Percentiles rank a stretch among this genome's conserved stretches.
These are phyloP conservation scores for Mechanitis mazaeus DNA, from an alignment of 2,888 invertebrate genomes.

Conservation along the genomic window DNA sequence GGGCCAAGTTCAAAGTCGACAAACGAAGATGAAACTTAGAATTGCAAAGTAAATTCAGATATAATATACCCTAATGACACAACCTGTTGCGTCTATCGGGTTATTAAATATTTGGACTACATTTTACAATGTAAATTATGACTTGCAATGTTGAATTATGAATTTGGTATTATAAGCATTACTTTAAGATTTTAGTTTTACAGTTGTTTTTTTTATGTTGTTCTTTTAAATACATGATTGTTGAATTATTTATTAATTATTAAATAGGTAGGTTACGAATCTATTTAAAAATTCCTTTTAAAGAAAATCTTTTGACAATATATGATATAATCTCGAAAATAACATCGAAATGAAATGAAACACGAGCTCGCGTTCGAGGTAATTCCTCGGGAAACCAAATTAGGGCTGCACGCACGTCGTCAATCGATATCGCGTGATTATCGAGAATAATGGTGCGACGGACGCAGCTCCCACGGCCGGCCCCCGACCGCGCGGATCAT, in stretches of 20 bases:
- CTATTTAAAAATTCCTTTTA: no score
- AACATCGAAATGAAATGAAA: no score
- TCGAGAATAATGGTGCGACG: conserved; percentile 55
- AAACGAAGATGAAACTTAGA: conserved; percentile 8
- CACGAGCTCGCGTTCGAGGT: conserved; percentile 9
- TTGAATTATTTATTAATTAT: no score
- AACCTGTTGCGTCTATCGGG: conserved; percentile 52
- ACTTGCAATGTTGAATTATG: neutral
- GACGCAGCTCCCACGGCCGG: conserved; percentile 33
- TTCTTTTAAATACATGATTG: no score
- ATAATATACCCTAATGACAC: conserved; percentile 54
- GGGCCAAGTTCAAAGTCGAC: neutral
- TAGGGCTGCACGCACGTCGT: conserved; percentile 57
- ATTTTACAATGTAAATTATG: conserved; percentile 8
- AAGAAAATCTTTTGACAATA: no score
- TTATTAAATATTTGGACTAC: conserved; percentile 16
- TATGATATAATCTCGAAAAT: no score
- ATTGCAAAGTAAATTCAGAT: conserved; percentile 19
- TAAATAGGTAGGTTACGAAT: no score
- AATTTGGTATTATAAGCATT: no score
- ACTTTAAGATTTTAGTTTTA: no score
- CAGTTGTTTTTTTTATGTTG: no score
- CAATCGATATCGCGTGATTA: conserved; percentile 72
- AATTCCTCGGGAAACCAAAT: conserved; percentile 38
- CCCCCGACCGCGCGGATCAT: conserved; percentile 42